Evolutionary conservation across 2,888 invertebrate species (phyloP).

Genomic region (Carabus problematicus): DNA sequence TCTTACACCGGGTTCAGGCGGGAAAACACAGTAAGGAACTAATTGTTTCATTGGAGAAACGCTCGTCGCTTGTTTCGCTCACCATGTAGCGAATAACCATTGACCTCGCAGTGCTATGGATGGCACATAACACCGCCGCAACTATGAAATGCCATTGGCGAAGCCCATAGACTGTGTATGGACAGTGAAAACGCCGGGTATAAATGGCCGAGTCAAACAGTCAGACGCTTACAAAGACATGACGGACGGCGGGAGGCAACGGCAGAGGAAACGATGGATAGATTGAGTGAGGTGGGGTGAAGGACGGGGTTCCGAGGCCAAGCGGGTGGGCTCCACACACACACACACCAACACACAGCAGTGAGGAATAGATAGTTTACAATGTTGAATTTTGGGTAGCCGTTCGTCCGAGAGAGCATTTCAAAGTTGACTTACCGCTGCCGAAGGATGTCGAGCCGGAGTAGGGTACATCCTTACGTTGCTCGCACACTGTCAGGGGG

Average conservation of each 20-base stretch:
- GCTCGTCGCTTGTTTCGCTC: too few species aligned
- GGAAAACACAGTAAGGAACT: too few species aligned
- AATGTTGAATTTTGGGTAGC: conserved; percentile 19
- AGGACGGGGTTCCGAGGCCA: conserved; percentile 6
- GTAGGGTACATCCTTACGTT: conserved; percentile 72
- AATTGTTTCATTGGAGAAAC: too few species aligned
- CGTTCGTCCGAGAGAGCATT: conserved; percentile 8
- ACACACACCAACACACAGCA: neutral
- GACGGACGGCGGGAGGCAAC: neutral
- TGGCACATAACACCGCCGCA: too few species aligned
- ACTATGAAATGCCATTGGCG: too few species aligned
- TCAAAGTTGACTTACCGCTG: conserved; percentile 68
- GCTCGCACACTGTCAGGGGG: conserved; percentile 44
- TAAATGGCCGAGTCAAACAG: too few species aligned
- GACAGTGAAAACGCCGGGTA: too few species aligned
- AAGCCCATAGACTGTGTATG: too few species aligned
- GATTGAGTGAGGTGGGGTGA: neutral
- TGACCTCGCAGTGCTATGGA: too few species aligned
- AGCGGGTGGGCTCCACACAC: neutral
- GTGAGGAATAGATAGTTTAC: conserved; percentile 23
- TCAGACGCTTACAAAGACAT: too few species aligned
- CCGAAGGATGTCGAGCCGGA: conserved; percentile 78
- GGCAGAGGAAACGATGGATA: conserved; percentile 14
- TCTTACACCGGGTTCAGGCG: too few species aligned
- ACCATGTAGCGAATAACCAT: too few species aligned